A percentile compares a stretch with the other conserved stretches of the same genome.
Evolutionary conservation across 2,113 vertebrate genomes (phyloP).

Genomic region (Gobius niger): DNA sequence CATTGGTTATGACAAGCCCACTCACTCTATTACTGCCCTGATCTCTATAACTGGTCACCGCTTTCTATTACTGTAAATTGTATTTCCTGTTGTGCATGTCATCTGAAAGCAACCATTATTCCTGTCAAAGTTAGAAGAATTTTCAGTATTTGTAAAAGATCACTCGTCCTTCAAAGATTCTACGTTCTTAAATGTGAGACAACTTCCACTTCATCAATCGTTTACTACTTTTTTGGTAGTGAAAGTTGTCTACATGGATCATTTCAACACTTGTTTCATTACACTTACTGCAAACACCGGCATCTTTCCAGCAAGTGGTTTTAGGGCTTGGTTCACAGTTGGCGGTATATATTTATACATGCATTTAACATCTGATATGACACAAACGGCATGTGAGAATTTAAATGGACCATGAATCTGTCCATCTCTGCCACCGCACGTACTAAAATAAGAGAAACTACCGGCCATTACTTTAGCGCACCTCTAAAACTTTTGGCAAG

Average conservation of each 20-base stretch:
- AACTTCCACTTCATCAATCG: too few species aligned
- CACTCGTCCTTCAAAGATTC: too few species aligned
- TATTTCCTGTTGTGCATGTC: too few species aligned
- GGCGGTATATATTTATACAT: constrained; percentile 22
- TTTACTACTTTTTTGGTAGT: neutral
- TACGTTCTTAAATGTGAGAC: too few species aligned
- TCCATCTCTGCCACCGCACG: constrained; percentile 6
- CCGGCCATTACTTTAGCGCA: neutral
- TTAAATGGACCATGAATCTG: neutral
- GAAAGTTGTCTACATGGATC: too few species aligned
- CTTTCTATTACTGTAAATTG: too few species aligned
- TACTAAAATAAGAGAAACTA: constrained; percentile 1
- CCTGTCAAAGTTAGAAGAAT: too few species aligned
- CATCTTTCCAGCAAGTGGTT: neutral
- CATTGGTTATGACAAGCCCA: too few species aligned
- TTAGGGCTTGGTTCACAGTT: constrained; percentile 11
- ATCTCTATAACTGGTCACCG: too few species aligned
- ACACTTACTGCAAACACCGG: neutral
- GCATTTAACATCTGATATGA: constrained; percentile 20
- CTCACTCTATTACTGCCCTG: too few species aligned
- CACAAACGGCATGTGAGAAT: constrained; percentile 2
- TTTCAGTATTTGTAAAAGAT: too few species aligned
- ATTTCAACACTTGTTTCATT: neutral
- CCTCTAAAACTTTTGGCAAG: neutral
- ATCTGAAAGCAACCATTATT: too few species aligned